Conservation (phyloP, 2,797 vertebrate species). For the Mionectes olivaceus region DNA sequence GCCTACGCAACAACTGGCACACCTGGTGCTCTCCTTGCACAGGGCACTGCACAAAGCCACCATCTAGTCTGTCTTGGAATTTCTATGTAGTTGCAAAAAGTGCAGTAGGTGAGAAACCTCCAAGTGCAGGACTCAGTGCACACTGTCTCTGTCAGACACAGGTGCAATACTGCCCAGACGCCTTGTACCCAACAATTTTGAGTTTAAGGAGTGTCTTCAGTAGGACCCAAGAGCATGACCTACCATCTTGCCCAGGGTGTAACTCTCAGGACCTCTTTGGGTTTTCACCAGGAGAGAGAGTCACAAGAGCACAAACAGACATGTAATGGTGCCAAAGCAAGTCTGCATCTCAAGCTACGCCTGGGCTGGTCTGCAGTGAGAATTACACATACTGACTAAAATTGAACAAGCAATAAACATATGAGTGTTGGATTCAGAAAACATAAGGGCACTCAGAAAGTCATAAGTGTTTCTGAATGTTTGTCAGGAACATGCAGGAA, state of each 20-base stretch:
- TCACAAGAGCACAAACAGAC: constrained; percentile 3
- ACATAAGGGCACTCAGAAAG: background rate
- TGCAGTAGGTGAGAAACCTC: background rate
- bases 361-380: background rate
- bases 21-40: background rate
- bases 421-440: constrained; percentile 3
- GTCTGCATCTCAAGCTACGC: background rate
- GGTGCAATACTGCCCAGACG: background rate
- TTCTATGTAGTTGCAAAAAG: background rate
- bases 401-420: background rate
- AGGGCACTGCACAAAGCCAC: background rate
- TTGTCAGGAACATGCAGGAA: background rate
- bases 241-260: background rate
- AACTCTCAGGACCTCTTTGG: background rate
- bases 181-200: background rate
- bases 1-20: background rate
- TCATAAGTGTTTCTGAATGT: background rate
- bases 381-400: constrained; percentile 4
- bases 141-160: background rate
- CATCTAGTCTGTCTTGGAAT: background rate
- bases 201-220: background rate
- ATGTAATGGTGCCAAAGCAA: background rate
- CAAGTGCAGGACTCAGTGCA: fast-evolving
- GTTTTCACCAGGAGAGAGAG: background rate
- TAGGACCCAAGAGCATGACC: background rate